Evolutionary conservation across 2,888 invertebrate genomes (phyloP), one percentile per base, ranked within the genome.

Genomic region (Schrankia costaestrigalis): DNA sequence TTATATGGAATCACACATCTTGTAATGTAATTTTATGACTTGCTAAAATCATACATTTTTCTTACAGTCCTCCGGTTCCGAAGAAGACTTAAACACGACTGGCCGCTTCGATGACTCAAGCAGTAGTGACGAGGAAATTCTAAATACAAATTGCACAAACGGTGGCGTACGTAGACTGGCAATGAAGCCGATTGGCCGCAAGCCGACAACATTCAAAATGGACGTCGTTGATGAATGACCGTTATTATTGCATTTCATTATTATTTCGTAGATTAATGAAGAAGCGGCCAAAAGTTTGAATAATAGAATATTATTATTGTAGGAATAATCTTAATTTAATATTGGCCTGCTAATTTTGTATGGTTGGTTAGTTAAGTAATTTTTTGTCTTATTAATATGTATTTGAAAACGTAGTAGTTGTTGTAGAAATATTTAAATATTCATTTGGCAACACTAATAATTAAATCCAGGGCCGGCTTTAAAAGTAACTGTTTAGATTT

Each of bases 81-180:
- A 83, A 31, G 78, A 73, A 32, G 78, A 77, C 46, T 64, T 77
- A 38, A 72, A 72, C 31, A 63, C 73, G 51, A 61, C 75, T 46
- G 77, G 70, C 39, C 78, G 63, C 46, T 77, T 76, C 57, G 75
- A 83, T 35, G 78, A 71, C 41, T 81, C 81, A 7, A 85, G 84
- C 63, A 82, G 81, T 52, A 77, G 81, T 68, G 87, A 85, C 49
- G 87, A 86, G 25, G 84, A 86, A 24, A 78, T 83, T 47, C 56
- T 78, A 38, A 77, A 78, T 59, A 67, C 76, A 30, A 78, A 74
- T 57, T 56, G 70, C 55, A 61, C 67, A 42, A 64, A 66, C 40
- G 62, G 67, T 39, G 63, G 65, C 30, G 73, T 74, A 46, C 74
- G 71, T 22, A 71, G 85, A 8, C 73, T 86, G 26, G 78, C 86